phyloP scores from a whole-genome alignment of 1,140 invertebrate genomes.

The Aphaenogaster rudis region DNA sequence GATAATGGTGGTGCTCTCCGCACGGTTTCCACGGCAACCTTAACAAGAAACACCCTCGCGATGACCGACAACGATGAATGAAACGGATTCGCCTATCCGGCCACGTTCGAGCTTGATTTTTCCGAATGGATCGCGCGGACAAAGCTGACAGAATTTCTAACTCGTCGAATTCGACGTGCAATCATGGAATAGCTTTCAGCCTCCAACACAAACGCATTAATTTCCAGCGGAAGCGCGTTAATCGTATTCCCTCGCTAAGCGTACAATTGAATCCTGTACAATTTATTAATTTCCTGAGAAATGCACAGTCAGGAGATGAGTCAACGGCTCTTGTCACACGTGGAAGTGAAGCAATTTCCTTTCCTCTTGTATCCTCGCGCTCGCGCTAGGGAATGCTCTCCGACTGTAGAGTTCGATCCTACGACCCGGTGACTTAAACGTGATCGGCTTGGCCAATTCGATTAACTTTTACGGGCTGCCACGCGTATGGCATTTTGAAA shows the following conservation, averaged over 20 bases:
- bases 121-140: neutral
- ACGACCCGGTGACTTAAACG: constrained; percentile 15
- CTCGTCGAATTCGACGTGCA: neutral
- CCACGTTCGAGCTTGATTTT: neutral
- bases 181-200: neutral
- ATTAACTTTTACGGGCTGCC: constrained; percentile 24
- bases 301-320: too few species aligned
- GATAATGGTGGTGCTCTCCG: constrained; percentile 80
- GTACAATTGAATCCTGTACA: neutral
- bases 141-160: neutral
- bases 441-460: constrained; percentile 45
- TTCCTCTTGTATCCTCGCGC: constrained; percentile 17
- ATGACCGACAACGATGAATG: constrained; percentile 71
- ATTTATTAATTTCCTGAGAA: neutral
- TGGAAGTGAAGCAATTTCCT: constrained; percentile 66
- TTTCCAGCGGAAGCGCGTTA: neutral
- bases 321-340: neutral
- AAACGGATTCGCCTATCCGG: constrained; percentile 53
- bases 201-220: neutral
- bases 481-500: constrained; percentile 1
- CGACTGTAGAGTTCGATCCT: constrained; percentile 60
- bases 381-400: neutral
- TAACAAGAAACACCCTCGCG: constrained; percentile 84
- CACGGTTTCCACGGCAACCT: constrained; percentile 85
- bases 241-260: neutral